Percentiles rank a stretch among this genome's conserved stretches.
These are phyloP conservation scores for Tinamus guttatus DNA, from an alignment of 2,113 vertebrate genomes.

Conservation along the genomic window DNA sequence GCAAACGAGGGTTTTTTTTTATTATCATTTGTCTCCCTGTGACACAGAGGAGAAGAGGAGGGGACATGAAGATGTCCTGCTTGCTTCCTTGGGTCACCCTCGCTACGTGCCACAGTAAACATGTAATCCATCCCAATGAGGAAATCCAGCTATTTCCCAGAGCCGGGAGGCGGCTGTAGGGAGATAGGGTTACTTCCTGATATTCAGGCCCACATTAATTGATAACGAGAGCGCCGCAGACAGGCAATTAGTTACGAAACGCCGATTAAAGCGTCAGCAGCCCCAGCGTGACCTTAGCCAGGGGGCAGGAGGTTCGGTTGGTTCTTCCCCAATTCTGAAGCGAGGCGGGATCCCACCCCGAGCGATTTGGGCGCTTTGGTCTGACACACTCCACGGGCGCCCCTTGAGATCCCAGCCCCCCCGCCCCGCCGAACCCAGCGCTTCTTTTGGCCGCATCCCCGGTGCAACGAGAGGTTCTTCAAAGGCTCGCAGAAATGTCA, in stretches of 20 bases:
- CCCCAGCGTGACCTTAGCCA: not conserved
- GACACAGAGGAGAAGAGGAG: not conserved
- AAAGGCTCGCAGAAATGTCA: not conserved
- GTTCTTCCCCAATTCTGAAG: fast-evolving
- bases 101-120: not conserved
- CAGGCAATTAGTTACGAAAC: conserved; percentile 60
- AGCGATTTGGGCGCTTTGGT: not conserved
- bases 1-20: not conserved
- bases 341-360: not conserved
- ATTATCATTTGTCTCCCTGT: not conserved
- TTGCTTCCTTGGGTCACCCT: conserved; percentile 2
- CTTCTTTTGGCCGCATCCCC: not conserved
- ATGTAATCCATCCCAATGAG: conserved; percentile 54
- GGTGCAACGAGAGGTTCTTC: not conserved
- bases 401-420: not conserved
- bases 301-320: not conserved
- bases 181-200: conserved; percentile 73
- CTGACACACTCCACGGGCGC: not conserved
- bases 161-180: conserved; percentile 23
- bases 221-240: conserved; percentile 44
- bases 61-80: not conserved
- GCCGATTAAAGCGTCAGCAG: conserved; percentile 44
- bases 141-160: conserved; percentile 61
- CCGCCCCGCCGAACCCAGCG: not conserved
- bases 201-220: conserved; percentile 57